Percentiles rank a stretch among this genome's conserved stretches.
These are phyloP conservation scores for Tenualosa thibaudeaui DNA, from an alignment of 2,797 vertebrate species.

Conservation along the genomic window DNA sequence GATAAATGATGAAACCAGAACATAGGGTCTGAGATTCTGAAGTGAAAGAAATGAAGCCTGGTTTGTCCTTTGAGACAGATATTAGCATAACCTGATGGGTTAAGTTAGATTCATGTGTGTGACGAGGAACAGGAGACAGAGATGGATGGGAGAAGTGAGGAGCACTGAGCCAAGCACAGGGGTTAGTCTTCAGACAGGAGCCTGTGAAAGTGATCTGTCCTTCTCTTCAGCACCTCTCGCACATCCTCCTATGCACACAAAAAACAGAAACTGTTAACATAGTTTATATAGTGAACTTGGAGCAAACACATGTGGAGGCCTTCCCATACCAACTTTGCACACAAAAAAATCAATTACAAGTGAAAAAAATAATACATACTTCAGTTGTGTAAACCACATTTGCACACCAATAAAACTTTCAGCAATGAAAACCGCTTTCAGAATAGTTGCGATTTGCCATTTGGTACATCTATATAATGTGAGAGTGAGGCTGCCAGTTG, in stretches of 20 bases:
- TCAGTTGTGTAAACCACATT: too few relatives aligned
- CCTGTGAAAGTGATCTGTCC: slow-evolving; percentile 68
- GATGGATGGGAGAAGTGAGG: not conserved
- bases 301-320: too few relatives aligned
- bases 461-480: too few relatives aligned
- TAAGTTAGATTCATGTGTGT: not conserved
- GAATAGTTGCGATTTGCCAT: too few relatives aligned
- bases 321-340: too few relatives aligned
- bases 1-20: not conserved
- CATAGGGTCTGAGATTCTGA: not conserved
- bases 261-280: slow-evolving; percentile 8
- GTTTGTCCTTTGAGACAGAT: not conserved
- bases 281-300: too few relatives aligned
- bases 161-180: not conserved
- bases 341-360: too few relatives aligned
- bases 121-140: not conserved
- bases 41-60: not conserved
- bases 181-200: slow-evolving; percentile 70
- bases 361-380: too few relatives aligned
- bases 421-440: too few relatives aligned
- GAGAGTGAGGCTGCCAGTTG: too few relatives aligned
- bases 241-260: slow-evolving; percentile 74
- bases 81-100: not conserved
- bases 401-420: too few relatives aligned
- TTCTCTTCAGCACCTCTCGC: slow-evolving; percentile 72